These are phyloP conservation scores for Ectemnius lituratus DNA, from an alignment of 2,888 invertebrate species.

Conservation along the genomic window DNA sequence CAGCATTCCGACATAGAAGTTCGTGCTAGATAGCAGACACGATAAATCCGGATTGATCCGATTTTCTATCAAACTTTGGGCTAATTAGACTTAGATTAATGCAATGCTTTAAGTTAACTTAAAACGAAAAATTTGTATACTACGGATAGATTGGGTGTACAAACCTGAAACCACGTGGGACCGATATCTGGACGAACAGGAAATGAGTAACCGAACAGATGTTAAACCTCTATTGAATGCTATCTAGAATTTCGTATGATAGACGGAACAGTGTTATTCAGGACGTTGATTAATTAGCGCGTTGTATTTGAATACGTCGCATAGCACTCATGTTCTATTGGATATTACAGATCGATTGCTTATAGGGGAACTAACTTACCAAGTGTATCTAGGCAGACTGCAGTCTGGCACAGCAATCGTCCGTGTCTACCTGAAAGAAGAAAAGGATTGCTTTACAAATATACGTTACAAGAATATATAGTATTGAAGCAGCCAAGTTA, in stretches of 20 bases:
- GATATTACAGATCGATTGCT: background rate
- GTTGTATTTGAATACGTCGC: no score
- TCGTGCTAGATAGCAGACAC: no score
- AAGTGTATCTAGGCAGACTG: conserved; percentile 2
- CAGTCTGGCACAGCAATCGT: background rate
- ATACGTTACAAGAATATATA: background rate
- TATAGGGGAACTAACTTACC: conserved; percentile 2
- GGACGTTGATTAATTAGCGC: no score
- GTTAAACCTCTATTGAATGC: conserved; percentile 25
- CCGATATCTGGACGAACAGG: conserved; percentile 37
- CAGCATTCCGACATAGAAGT: conserved; percentile 41
- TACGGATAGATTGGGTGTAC: no score
- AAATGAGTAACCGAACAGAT: conserved; percentile 51
- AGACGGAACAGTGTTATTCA: no score
- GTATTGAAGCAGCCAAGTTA: background rate
- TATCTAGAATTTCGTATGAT: no score
- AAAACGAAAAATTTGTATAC: no score
- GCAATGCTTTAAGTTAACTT: no score
- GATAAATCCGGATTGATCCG: conserved; percentile 60
- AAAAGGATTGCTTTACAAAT: background rate
- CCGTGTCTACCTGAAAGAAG: background rate
- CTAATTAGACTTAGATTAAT: no score
- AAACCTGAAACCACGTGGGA: conserved; percentile 25
- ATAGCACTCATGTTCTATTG: background rate
- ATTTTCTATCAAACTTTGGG: no score